Evolutionary conservation across 2,797 vertebrate species (phyloP), one percentile per base, ranked within the genome.

Genomic region (Amblyopsis hoosieri): DNA sequence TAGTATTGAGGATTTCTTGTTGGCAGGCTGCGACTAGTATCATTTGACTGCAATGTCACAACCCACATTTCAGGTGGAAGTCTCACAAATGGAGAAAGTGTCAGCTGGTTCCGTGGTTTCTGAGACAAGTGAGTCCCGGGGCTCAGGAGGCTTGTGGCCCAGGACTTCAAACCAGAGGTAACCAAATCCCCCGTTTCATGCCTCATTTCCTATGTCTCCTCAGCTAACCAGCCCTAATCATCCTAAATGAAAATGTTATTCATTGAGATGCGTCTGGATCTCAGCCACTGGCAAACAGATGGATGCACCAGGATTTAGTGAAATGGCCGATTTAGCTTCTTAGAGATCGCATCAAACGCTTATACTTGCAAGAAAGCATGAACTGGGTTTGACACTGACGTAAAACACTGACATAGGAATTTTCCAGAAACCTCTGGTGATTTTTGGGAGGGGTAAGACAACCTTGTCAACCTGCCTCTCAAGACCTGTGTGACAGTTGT

Each of bases 51-150:
- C 37, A 37, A 33, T 7, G 54, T 55, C 0, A 14, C 15, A 54
- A 45, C 54, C 14, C 57, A 60, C 15, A 2, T 81, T 90, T 42
- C 80, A 99, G 98, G 75, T 99, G 97, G 97, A 99, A 98, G 85
- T 96, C 95, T 0, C 97, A 99, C 87, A 99, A 99, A 64, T 99
- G 98, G 98, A 95, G 96, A 59, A 92, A 95, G 62, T 99, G 98
- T 88, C 98, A 98, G 63, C 86, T 99, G 57, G 97, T 98, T 0
- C 96, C 97, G 0, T 99, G 98, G 98, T 91, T 92, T 0, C 89
- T 99, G 66, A 91, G 95, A 1, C 94, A 97, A 65, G 94, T 93
- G 59, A 92, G 89, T 55, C 93, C 94, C 0, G 94, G 95, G 55
- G 95, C 94, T 0, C 95, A 98, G 56, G 97, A 99, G 84, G 93